Conservation (phyloP, 2,888 invertebrate genomes). For the Rhimphoctona megacephalus region DNA sequence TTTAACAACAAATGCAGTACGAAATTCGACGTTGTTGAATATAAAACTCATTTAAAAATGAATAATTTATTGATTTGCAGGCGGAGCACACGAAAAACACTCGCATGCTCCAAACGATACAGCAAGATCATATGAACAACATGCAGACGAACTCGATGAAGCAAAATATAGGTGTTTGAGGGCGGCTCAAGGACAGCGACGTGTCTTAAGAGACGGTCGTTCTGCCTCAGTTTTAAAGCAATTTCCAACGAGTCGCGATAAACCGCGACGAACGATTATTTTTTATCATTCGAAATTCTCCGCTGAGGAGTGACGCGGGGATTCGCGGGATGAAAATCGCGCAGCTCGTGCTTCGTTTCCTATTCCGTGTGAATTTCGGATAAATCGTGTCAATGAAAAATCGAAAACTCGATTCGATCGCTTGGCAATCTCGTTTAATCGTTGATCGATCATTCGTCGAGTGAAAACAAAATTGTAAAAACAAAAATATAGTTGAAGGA, state of each 20-base stretch:
- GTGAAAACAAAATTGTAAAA: conserved; percentile 15
- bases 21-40: too few relatives aligned
- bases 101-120: conserved; percentile 80
- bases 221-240: conserved; percentile 38
- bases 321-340: not conserved
- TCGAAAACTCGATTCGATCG: conserved; percentile 8
- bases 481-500: not conserved
- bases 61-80: conserved; percentile 71
- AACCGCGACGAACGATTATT: not conserved
- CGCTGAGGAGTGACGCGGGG: not conserved
- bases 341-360: not conserved
- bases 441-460: conserved; percentile 17
- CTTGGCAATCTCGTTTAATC: conserved; percentile 4
- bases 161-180: conserved; percentile 79
- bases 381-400: not conserved
- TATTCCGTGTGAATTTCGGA: too few relatives aligned
- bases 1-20: too few relatives aligned
- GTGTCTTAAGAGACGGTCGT: conserved; percentile 58
- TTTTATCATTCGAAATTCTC: conserved; percentile 1
- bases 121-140: conserved; percentile 82
- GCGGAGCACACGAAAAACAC: conserved; percentile 81
- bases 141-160: conserved; percentile 79
- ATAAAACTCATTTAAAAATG: not conserved
- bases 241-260: conserved; percentile 48
- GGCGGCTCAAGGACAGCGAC: conserved; percentile 60